Conservation (phyloP, 2,888 invertebrate species). For the Plusia festucae region DNA sequence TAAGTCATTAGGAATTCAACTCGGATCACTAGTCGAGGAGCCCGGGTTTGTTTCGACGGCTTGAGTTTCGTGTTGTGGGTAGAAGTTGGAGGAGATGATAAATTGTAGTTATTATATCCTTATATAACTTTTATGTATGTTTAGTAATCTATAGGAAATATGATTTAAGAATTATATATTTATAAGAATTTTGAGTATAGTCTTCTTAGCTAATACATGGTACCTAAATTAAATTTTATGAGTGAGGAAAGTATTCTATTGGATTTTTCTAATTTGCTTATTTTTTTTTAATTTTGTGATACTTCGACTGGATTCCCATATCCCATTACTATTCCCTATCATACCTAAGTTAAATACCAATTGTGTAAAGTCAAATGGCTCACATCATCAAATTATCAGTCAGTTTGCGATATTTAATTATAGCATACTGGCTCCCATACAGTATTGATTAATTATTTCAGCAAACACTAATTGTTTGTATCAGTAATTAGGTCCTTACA, state of each 20-base stretch:
- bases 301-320: no score
- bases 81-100: constrained; percentile 28
- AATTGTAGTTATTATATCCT: constrained; percentile 27
- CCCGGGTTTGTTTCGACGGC: constrained; percentile 77
- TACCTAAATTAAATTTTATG: no score
- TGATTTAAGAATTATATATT: no score
- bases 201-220: no score
- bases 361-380: no score
- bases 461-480: neutral
- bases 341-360: no score
- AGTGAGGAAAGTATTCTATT: no score
- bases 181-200: no score
- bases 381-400: neutral
- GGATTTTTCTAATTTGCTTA: no score
- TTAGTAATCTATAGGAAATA: neutral
- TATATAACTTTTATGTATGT: neutral
- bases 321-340: no score
- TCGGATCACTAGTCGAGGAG: constrained; percentile 63
- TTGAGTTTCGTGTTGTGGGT: constrained; percentile 56
- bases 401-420: neutral
- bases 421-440: neutral
- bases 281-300: no score
- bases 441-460: neutral
- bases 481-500: neutral
- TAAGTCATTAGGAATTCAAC: constrained; percentile 81